Conservation (phyloP, 1,140 invertebrate species). For the Apis laboriosa region DNA sequence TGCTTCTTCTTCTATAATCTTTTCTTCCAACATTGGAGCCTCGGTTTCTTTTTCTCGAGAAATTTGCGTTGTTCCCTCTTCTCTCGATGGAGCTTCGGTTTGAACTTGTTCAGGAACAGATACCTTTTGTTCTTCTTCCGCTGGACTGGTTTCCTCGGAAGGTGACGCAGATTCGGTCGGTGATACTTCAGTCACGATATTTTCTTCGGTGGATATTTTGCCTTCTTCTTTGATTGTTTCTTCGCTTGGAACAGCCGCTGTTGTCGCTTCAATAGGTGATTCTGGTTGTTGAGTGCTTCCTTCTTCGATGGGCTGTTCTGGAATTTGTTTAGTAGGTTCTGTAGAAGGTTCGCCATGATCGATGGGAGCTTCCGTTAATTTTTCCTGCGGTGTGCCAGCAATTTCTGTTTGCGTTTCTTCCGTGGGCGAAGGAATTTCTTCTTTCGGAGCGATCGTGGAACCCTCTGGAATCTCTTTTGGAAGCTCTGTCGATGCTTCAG, state of each 20-base stretch:
- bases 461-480: conserved; percentile 31
- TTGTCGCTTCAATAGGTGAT: conserved; percentile 36
- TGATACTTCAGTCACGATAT: conserved; percentile 10
- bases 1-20: conserved; percentile 4
- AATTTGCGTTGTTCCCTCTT: conserved; percentile 23
- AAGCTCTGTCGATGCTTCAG: conserved; percentile 19
- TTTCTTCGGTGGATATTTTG: conserved; percentile 26
- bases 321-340: neutral
- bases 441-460: conserved; percentile 23
- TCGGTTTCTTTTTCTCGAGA: conserved; percentile 52
- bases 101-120: neutral
- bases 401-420: conserved; percentile 26
- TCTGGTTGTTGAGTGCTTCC: conserved; percentile 20
- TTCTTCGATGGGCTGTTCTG: conserved; percentile 37
- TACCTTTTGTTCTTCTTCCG: conserved; percentile 1
- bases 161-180: conserved; percentile 17
- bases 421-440: conserved; percentile 7
- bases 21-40: conserved; percentile 41
- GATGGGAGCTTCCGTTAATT: conserved; percentile 38
- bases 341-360: conserved; percentile 30
- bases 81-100: conserved; percentile 20
- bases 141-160: neutral
- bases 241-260: conserved; percentile 21
- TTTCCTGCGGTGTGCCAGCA: conserved; percentile 15
- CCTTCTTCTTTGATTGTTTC: conserved; percentile 13